Evolutionary conservation across 2,113 vertebrate genomes (phyloP).

Genomic region (Psophia crepitans): DNA sequence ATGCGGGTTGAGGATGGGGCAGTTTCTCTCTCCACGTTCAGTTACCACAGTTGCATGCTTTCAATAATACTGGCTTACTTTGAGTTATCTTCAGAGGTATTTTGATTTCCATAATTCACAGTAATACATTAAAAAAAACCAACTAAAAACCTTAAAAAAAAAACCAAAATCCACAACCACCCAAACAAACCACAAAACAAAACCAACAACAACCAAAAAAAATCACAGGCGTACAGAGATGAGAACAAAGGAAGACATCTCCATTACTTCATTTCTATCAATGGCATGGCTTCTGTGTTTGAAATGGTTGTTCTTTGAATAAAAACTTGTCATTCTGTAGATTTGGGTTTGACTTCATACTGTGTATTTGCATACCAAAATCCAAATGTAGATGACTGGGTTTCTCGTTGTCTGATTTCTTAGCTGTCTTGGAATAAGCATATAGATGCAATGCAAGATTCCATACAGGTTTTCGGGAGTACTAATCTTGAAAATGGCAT

Average conservation of each 20-base stretch:
- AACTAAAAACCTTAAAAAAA: too few relatives aligned
- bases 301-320: neutral
- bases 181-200: neutral
- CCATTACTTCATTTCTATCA: neutral
- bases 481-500: neutral
- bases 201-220: neutral
- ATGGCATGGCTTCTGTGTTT: neutral
- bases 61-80: neutral
- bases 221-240: neutral
- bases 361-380: neutral
- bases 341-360: neutral
- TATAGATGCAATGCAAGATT: neutral
- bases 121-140: neutral
- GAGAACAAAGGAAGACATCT: neutral
- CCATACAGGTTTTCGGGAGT: neutral
- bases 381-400: neutral
- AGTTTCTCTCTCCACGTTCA: neutral
- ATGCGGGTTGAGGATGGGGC: neutral
- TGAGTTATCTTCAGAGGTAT: neutral
- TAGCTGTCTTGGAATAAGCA: neutral
- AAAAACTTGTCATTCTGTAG: neutral
- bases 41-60: neutral
- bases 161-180: too few relatives aligned
- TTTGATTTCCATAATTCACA: neutral
- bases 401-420: neutral